Evolutionary conservation across 2,797 vertebrate species (phyloP).

Genomic region (Mus minutoides): DNA sequence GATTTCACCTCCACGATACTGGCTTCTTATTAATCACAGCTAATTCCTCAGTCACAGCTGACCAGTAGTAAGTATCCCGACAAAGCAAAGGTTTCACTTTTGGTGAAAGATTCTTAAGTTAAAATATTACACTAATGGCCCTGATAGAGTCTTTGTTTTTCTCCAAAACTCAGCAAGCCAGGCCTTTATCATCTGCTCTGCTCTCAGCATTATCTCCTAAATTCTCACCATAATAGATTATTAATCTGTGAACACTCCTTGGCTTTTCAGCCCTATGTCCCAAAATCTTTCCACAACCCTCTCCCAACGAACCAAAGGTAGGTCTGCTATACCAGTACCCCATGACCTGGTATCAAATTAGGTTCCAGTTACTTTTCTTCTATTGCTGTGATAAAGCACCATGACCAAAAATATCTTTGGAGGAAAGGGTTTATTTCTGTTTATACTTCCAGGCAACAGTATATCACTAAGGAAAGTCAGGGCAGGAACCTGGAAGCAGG

Average conservation of each 20-base stretch:
- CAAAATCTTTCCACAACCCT: background rate
- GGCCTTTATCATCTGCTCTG: background rate
- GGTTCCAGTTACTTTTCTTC: background rate
- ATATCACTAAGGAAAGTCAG: background rate
- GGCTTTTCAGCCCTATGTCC: background rate
- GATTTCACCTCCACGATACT: background rate
- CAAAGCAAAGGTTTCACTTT: background rate
- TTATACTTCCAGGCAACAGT: background rate
- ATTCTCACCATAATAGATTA: background rate
- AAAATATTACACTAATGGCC: background rate
- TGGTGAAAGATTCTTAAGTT: background rate
- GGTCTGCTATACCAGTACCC: background rate
- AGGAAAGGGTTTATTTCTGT: background rate
- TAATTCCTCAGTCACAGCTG: background rate
- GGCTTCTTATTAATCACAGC: background rate
- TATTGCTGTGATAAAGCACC: background rate
- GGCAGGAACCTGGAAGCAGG: background rate
- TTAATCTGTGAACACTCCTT: background rate
- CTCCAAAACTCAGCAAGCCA: background rate
- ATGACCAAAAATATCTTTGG: background rate
- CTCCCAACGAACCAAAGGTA: background rate
- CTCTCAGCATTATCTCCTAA: background rate
- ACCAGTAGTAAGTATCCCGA: background rate
- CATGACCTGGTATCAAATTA: background rate
- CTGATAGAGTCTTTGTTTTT: background rate